Conservation (phyloP, 2,113 vertebrate species). For the Tragelaphus imberbis region DNA sequence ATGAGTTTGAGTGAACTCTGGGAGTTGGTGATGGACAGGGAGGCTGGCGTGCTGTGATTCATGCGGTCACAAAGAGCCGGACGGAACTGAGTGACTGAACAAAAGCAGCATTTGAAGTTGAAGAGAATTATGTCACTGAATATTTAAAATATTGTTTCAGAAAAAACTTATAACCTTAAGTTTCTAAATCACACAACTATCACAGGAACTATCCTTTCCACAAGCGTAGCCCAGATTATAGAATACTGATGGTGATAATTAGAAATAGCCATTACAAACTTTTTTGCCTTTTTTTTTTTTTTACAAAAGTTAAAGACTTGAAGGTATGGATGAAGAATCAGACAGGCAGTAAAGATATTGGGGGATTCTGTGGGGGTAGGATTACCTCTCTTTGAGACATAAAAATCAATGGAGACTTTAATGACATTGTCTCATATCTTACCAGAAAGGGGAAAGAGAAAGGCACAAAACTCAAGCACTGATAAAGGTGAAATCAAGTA, state of each 20-base stretch:
- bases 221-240: background rate
- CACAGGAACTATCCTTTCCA: background rate
- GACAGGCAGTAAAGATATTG: background rate
- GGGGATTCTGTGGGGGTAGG: background rate
- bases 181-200: background rate
- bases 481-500: background rate
- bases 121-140: background rate
- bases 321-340: background rate
- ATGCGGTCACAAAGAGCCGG: background rate
- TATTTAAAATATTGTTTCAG: background rate
- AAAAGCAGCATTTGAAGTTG: background rate
- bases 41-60: background rate
- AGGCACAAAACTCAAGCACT: background rate
- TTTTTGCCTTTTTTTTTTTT: background rate
- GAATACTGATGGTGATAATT: background rate
- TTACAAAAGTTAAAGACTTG: background rate
- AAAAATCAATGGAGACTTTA: background rate
- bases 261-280: background rate
- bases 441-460: background rate
- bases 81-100: background rate
- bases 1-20: accelerated
- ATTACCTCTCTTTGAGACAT: background rate
- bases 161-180: background rate
- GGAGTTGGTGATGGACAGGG: background rate
- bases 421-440: background rate